Conservation (phyloP, 2,888 invertebrate species). For the Physocephala rufipes region DNA sequence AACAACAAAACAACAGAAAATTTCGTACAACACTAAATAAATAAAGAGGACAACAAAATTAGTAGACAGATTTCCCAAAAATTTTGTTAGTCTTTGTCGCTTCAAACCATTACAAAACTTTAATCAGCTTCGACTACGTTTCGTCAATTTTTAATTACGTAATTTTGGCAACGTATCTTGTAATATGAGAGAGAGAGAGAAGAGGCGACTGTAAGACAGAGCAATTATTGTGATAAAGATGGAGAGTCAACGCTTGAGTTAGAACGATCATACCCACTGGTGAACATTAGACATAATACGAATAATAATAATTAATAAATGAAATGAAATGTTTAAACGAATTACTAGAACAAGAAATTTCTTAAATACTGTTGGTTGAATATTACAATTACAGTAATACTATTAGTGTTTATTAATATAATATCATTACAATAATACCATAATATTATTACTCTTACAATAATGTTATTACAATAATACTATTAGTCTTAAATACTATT, state of each 20-base stretch:
- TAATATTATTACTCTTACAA: no score
- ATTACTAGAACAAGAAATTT: no score
- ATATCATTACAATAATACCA: no score
- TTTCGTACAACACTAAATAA: neutral
- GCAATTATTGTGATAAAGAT: neutral
- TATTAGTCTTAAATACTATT: no score
- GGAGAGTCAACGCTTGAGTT: neutral
- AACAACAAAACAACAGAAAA: constrained; percentile 21
- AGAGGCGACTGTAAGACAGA: neutral
- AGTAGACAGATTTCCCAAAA: no score
- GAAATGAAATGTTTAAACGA: no score
- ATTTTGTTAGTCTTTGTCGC: constrained; percentile 10
- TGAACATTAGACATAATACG: no score
- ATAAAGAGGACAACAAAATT: neutral
- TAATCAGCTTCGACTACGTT: constrained; percentile 45
- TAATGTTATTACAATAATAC: no score
- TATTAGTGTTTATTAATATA: no score
- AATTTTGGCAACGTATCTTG: neutral
- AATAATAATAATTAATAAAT: no score
- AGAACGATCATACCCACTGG: neutral
- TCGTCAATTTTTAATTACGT: constrained; percentile 50
- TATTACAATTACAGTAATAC: no score
- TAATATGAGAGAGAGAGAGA: neutral
- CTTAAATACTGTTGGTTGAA: no score
- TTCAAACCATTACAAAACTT: constrained; percentile 29